Percentiles rank a stretch among this genome's conserved stretches.
Evolutionary conservation across 2,113 vertebrate genomes (phyloP).

Genomic region (Probosciger aterrimus): DNA sequence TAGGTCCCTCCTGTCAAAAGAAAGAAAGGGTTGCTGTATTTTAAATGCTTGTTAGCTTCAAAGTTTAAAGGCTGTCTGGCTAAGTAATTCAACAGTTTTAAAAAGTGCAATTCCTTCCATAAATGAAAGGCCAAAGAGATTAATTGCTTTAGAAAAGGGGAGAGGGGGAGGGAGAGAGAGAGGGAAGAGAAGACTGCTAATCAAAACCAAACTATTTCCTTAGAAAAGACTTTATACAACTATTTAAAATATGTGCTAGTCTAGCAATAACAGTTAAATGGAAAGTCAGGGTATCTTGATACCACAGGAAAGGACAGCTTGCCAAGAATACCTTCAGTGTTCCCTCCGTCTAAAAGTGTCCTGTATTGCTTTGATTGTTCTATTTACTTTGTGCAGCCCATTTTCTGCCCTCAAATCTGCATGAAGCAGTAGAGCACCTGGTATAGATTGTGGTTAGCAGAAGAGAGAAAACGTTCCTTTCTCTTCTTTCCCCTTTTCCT

Average conservation of each 20-base stretch:
- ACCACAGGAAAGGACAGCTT: conserved; percentile 40
- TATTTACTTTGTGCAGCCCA: conserved; percentile 40
- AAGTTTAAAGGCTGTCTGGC: neutral
- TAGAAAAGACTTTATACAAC: conserved; percentile 26
- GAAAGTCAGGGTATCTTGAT: conserved; percentile 65
- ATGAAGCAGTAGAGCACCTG: conserved; percentile 40
- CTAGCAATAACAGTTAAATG: conserved; percentile 60
- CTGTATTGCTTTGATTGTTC: neutral
- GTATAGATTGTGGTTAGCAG: conserved; percentile 39
- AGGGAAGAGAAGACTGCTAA: conserved; percentile 1
- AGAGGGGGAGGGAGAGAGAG: neutral
- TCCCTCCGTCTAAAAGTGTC: conserved; percentile 2
- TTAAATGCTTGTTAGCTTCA: conserved; percentile 5
- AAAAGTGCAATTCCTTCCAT: conserved; percentile 5
- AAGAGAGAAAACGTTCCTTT: neutral
- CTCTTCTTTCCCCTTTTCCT: neutral
- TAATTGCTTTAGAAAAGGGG: neutral
- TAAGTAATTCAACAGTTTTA: neutral
- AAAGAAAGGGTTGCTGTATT: neutral
- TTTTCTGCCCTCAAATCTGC: conserved; percentile 5
- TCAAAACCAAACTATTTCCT: conserved; percentile 57
- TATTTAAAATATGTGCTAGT: conserved; percentile 66
- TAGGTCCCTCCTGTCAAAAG: neutral
- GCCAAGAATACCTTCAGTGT: conserved; percentile 62
- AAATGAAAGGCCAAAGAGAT: neutral